Evolutionary conservation across 2,888 invertebrate genomes (phyloP).

Genomic region (Hedya salicella): DNA sequence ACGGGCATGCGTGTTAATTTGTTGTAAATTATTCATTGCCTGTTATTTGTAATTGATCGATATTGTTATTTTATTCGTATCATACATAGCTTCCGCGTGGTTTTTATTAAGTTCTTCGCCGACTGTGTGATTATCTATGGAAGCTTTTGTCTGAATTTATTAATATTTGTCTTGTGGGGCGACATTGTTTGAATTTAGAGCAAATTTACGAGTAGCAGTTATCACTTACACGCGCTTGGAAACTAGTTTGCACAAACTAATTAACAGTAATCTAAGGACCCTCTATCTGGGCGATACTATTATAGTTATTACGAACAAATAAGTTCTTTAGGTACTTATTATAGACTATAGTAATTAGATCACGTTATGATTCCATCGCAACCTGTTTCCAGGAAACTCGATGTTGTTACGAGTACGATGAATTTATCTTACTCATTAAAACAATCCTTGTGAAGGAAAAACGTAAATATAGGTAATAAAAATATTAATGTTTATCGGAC

Average conservation of each 20-base stretch:
- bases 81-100: conserved; percentile 36
- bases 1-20: conserved; percentile 22
- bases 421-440: conserved; percentile 57
- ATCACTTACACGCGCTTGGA: conserved; percentile 63
- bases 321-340: conserved; percentile 26
- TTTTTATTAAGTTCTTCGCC: conserved; percentile 29
- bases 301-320: conserved; percentile 36
- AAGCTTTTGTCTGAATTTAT: conserved; percentile 1
- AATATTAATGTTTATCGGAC: conserved; percentile 44
- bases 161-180: not conserved
- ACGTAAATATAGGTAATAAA: conserved; percentile 42
- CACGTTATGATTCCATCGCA: conserved; percentile 55
- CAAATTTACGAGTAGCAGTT: conserved; percentile 31
- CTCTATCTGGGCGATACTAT: conserved; percentile 18
- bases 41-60: conserved; percentile 36
- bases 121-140: conserved; percentile 14
- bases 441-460: conserved; percentile 43
- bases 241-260: conserved; percentile 66
- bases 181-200: conserved; percentile 19
- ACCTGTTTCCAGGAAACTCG: conserved; percentile 61
- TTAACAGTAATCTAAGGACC: conserved; percentile 51
- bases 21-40: conserved; percentile 33
- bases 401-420: conserved; percentile 52
- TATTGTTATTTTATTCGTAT: conserved; percentile 41
- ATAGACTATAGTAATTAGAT: conserved; percentile 29